Evolutionary conservation across 2,113 vertebrate species (phyloP), one percentile per base, ranked within the genome.

Genomic region (Lichenostomus cassidix): DNA sequence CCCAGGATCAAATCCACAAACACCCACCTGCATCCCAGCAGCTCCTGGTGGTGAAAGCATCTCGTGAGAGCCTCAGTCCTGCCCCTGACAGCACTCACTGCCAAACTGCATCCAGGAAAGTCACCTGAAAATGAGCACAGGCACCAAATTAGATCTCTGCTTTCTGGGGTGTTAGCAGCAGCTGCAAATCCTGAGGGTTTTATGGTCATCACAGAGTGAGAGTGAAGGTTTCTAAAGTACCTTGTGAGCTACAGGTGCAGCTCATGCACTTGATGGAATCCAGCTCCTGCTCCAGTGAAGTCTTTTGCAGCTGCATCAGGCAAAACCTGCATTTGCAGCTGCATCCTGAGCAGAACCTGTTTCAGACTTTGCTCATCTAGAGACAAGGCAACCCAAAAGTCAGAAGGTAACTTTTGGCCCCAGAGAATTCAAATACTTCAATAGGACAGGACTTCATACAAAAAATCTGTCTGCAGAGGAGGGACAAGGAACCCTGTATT

Each of bases 11-110:
- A 80, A 41, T 9, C 27, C 6, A 5, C 12, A 23, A 22, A 6
- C 33, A 47, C 10, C 5, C 25, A 33, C n/a, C 3, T 1, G 22
- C 21, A 75, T 22, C 4, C 21, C 2, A 1, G 11, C 23, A 49
- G 15, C 17, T 47, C 12, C 63, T 6, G 6, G 1, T 39, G n/a
- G 37, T 46, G 63, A 92, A 62, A 47, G 19, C 14, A 5, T 12
- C 9, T 3, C 2, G 7, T 41, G 59, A 41, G 35, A 64, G 11
- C 24, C 74, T 39, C 44, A 35, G 17, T 41, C 21, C 59, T 41
- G 14, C 10, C 14, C 21, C 39, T 0, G 0, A 11, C 3, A 25
- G 15, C 6, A 2, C 11, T 62, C 77, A 16, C 46, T 52, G 63
- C 18, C 31, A 71, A 76, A 39, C 29, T 24, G 13, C 21, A 58